Base-by-base conservation (phyloP, 2,888 invertebrate genomes). In the Protophormia terraenovae region DNA sequence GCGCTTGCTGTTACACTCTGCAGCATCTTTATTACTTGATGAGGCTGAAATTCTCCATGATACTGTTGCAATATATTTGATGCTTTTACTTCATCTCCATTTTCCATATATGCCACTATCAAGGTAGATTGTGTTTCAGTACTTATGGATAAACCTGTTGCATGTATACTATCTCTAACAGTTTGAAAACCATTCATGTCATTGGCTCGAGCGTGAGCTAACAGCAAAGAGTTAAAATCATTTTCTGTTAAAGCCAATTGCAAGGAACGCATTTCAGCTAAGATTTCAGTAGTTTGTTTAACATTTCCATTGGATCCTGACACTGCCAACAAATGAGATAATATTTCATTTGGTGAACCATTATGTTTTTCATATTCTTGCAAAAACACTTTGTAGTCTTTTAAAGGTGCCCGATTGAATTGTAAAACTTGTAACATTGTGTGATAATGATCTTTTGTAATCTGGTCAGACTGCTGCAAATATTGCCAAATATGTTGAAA, bases 191-290 rank as follows among this genome's bases (percentile, higher is more conserved):
- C 93, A 1, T 92, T 75, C 1, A 93, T 73, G 84, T 94, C 92
- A 0, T 91, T 91, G 64, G 86, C 89, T 1, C 89, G 89, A 0
- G 90, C 90, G 90, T 95, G 94, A 12, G 94, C 95, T 75, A 95
- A 89, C 10, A 96, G 93, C 0, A 96, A 92, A 0, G 94, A 93
- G 87, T 94, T 94, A 73, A 95, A 95, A 22, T 94, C 92, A 79
- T 91, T 92, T 88, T 95, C 95, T n/a, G 94, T 94, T 0, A 95
- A 92, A 0, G 94, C 91, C 58, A 94, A 90, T 1, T 92, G 92
- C 19, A 92, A 91, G 1, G 93, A 89, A 87, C 95, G 95, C 94
- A 96, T 95, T 62, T 94, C 93, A 1, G 94, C 92, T 75, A 96
- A 92, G 6, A 96, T 92, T 66, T 91, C 90, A 88, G 94, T 93